A percentile compares a stretch with the other conserved stretches of the same genome.
phyloP scores from a whole-genome alignment of 2,797 vertebrate species.

The Otolemur crassicaudatus region DNA sequence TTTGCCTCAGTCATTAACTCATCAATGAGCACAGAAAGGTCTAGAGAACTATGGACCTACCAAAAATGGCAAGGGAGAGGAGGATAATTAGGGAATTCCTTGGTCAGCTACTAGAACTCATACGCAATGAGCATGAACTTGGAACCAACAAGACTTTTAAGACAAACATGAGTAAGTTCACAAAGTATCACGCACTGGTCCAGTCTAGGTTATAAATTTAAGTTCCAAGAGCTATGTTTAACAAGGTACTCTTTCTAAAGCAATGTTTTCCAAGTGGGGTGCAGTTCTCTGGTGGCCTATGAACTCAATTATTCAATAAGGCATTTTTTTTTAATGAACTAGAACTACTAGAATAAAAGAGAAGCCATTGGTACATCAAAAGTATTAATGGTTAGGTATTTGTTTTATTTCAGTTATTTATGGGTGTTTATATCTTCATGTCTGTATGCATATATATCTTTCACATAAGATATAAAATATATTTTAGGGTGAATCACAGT shows the following conservation, averaged over 20 bases:
- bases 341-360: constrained; percentile 5
- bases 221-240: background rate
- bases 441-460: background rate
- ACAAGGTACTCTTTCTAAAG: constrained; percentile 54
- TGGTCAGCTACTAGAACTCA: constrained; percentile 25
- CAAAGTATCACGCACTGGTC: background rate
- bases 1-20: constrained; percentile 60
- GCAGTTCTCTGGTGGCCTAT: background rate
- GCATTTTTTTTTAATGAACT: constrained; percentile 38
- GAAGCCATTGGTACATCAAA: constrained; percentile 7
- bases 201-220: background rate
- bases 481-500: background rate
- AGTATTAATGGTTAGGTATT: background rate
- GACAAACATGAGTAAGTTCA: background rate
- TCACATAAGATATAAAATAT: background rate
- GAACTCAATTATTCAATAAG: constrained; percentile 35
- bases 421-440: background rate
- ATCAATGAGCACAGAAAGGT: constrained; percentile 55
- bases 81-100: background rate
- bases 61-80: background rate
- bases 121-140: constrained; percentile 23
- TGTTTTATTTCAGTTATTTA: background rate
- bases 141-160: constrained; percentile 16
- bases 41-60: constrained; percentile 43
- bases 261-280: constrained; percentile 15